Conservation (phyloP, 2,888 invertebrate species). For the Lutraria lutraria region DNA sequence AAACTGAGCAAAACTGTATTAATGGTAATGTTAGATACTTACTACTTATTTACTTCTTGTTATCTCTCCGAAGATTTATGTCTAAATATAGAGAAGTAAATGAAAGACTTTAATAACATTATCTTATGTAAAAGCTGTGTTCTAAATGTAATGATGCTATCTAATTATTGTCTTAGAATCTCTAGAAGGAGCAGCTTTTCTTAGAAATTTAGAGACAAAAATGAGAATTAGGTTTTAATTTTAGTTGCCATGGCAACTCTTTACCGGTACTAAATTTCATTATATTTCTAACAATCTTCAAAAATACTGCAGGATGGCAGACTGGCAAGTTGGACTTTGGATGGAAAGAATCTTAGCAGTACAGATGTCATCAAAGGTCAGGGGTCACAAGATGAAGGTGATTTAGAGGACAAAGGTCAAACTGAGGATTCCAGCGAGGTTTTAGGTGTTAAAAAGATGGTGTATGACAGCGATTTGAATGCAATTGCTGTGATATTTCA, state of each 20-base stretch:
- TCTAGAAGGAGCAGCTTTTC: no score
- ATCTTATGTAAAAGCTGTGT: no score
- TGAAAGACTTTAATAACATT: no score
- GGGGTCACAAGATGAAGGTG: background rate
- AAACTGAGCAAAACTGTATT: no score
- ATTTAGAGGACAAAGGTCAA: slow-evolving; percentile 39
- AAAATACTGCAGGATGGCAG: slow-evolving; percentile 75
- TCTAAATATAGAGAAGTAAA: no score
- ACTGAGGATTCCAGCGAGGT: slow-evolving; percentile 9
- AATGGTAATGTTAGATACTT: no score
- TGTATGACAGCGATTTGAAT: slow-evolving; percentile 56
- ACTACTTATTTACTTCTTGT: no score
- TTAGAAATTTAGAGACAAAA: background rate
- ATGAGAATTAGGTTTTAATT: slow-evolving; percentile 1
- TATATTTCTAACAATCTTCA: background rate
- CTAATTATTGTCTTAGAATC: no score
- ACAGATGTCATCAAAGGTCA: background rate
- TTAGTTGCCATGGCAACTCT: slow-evolving; percentile 8
- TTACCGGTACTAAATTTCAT: background rate
- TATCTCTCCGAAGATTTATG: no score
- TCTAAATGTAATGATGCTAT: no score
- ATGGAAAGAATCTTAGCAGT: slow-evolving; percentile 58
- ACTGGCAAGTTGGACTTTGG: slow-evolving; percentile 74
- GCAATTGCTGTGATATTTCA: slow-evolving; percentile 66
- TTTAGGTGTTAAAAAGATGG: slow-evolving; percentile 60